A percentile compares a stretch with the other conserved stretches of the same genome.
Conservation (phyloP, 2,888 invertebrate genomes). For the Cryptus armator region DNA sequence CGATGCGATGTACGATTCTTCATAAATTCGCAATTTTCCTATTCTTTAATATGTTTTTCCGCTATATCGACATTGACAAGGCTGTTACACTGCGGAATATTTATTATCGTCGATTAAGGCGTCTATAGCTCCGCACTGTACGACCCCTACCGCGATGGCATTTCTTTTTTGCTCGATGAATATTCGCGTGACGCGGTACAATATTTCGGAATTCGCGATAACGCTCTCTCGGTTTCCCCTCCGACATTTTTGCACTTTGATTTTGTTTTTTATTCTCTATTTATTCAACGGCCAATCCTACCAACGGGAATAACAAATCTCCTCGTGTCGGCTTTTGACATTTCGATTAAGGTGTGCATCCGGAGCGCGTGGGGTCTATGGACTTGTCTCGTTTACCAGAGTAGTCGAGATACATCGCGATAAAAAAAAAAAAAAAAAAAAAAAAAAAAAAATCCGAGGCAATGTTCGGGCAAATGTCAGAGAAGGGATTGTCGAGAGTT, state of each 20-base stretch:
- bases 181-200: conserved; percentile 40
- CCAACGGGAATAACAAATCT: conserved; percentile 8
- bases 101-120: too few relatives aligned
- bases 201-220: conserved; percentile 38
- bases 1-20: too few relatives aligned
- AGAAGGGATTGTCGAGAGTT: conserved; percentile 7
- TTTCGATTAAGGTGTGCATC: conserved; percentile 40
- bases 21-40: too few relatives aligned
- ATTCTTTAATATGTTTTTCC: too few relatives aligned
- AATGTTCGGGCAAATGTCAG: conserved; percentile 35
- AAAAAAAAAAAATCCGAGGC: neutral
- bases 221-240: neutral
- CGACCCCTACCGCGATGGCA: neutral
- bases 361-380: neutral
- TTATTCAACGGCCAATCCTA: too few relatives aligned
- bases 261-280: too few relatives aligned
- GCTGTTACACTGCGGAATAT: too few relatives aligned
- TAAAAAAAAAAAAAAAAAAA: conserved; percentile 7
- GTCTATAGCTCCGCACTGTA: too few relatives aligned
- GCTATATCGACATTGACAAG: too few relatives aligned
- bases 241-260: too few relatives aligned
- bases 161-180: conserved; percentile 24
- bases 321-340: conserved; percentile 28
- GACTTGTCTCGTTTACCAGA: too few relatives aligned
- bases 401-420: conserved; percentile 11